A percentile compares a stretch with the other conserved stretches of the same genome.
Evolutionary conservation across 2,797 vertebrate genomes (phyloP).

Genomic region (Tangara arthus): DNA sequence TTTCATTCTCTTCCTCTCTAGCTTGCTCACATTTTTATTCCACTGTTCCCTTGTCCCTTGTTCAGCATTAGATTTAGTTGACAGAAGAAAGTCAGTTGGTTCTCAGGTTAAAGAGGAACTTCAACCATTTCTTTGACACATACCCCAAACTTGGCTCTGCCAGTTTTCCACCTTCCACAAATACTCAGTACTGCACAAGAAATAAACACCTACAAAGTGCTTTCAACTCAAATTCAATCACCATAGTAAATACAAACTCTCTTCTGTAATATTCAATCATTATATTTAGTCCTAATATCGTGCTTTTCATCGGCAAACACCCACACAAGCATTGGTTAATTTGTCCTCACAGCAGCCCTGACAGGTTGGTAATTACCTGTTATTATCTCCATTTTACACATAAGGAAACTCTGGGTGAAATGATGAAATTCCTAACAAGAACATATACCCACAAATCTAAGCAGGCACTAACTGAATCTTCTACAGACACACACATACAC

Average conservation of each 20-base stretch:
- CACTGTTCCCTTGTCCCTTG: background rate
- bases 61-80: background rate
- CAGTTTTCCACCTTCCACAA: background rate
- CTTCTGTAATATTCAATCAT: constrained; percentile 54
- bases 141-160: background rate
- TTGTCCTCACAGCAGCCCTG: constrained; percentile 56
- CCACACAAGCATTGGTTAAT: constrained; percentile 60
- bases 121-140: background rate
- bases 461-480: background rate
- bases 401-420: constrained; percentile 43
- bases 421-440: constrained; percentile 47
- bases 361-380: constrained; percentile 58
- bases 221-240: background rate
- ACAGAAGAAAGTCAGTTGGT: background rate
- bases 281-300: constrained; percentile 56
- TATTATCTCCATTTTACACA: constrained; percentile 54
- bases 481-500: background rate
- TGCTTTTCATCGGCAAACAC: constrained; percentile 57
- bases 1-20: background rate
- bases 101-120: background rate
- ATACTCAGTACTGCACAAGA: background rate
- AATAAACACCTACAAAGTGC: background rate
- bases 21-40: background rate
- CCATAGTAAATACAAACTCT: constrained; percentile 15
- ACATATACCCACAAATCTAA: background rate